Evolutionary conservation across 2,888 invertebrate species (phyloP), one percentile per base, ranked within the genome.

Genomic region (Abrostola triplasia): DNA sequence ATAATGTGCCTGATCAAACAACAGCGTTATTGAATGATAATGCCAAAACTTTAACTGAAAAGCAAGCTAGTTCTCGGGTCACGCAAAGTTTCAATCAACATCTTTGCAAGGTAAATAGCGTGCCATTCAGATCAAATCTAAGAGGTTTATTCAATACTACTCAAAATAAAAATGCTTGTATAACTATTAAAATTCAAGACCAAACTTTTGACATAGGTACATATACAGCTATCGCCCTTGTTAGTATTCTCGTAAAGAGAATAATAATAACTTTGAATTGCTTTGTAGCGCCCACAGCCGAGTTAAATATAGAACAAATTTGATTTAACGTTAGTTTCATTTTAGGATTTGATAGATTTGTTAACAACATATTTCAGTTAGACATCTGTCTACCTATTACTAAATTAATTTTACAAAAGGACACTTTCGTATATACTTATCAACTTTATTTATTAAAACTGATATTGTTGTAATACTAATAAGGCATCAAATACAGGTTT

Each of bases 181-280:
- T 7, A 42, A 44, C n/a, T 8, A 64, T 69, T 64, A 41, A 50
- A 59, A 64, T 59, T 69, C 64, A 52, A 44, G 49, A 69, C 48
- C 24, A 60, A 7, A 40, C 36, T 12, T 12, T 41, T 12, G n/a
- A 41, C n/a, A n/a, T n/a, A 42, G 36, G 36, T 5, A 37, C 59
- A 60, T 62, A 69, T 9, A 50, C 6, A 36, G 57, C 65, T 59
- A 59, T 64, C 57, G 56, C 11, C 37, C 59, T 73, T 69, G 65
- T 59, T 59, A 58, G 53, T 37, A 67, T 56, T 48, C 42, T 64
- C 48, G 36, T 35, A 41, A 24, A 67, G 55, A 67, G 56, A 66
- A 72, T 51, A 52, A 42, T 54, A 49, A 37, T 62, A 62, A 10
- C 40, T 40, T 59, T 72, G 53, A 47, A 44, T 42, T 5, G 13